phyloP scores from a whole-genome alignment of 2,797 vertebrate species.

The Antrozous pallidus region DNA sequence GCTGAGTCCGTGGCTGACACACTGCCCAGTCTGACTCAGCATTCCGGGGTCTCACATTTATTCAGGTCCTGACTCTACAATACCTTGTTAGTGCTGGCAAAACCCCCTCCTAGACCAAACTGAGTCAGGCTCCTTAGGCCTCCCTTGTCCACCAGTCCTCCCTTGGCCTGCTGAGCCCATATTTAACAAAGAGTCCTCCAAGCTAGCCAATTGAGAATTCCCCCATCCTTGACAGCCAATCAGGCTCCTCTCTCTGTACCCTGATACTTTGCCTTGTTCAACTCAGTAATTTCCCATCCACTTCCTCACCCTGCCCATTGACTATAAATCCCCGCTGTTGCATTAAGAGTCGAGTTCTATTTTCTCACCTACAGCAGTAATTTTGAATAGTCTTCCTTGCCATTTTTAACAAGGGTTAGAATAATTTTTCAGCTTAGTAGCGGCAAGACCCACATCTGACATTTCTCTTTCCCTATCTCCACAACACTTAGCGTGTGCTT shows the following conservation, averaged over 20 bases:
- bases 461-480: background rate
- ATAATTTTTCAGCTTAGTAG: background rate
- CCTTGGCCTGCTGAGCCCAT: background rate
- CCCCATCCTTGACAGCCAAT: background rate
- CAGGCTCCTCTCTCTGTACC: background rate
- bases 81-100: background rate
- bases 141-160: background rate
- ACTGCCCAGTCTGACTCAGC: no score
- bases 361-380: background rate
- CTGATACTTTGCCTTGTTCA: background rate
- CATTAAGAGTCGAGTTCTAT: background rate
- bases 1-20: rapidly evolving
- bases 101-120: background rate
- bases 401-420: background rate
- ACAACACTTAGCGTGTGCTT: background rate
- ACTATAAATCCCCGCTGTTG: background rate
- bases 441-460: background rate
- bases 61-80: background rate
- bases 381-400: background rate
- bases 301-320: background rate
- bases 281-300: background rate
- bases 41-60: background rate
- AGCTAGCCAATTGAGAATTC: background rate
- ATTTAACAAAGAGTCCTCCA: background rate
- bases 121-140: background rate